Evolutionary conservation across 2,797 vertebrate species (phyloP).

Genomic region (Coregonus suidteri): DNA sequence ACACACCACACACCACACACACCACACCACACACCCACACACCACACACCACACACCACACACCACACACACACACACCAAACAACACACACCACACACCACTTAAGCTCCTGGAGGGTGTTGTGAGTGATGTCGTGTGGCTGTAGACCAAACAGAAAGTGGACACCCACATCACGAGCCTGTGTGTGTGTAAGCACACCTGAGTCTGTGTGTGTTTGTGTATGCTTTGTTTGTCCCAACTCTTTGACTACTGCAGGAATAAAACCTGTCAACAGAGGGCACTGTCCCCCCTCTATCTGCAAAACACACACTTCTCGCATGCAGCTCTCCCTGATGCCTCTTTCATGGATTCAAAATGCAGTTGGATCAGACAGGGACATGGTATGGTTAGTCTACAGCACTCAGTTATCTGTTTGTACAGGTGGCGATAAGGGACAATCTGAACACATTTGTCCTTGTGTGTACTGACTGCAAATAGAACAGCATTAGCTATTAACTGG

Average conservation of each 20-base stretch:
- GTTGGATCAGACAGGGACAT: neutral
- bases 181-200: slow-evolving; percentile 21
- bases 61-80: no score
- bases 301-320: no score
- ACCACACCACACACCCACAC: no score
- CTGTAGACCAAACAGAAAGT: slow-evolving; percentile 6
- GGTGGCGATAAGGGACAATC: neutral
- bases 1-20: no score
- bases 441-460: neutral
- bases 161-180: slow-evolving; percentile 21
- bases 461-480: slow-evolving; percentile 17
- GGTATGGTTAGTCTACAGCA: neutral
- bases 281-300: neutral
- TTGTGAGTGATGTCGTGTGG: no score
- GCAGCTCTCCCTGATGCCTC: no score
- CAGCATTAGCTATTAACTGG: neutral
- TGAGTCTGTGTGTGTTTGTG: neutral
- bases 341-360: neutral
- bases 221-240: neutral
- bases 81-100: neutral
- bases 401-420: slow-evolving; percentile 11
- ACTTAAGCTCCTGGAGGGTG: slow-evolving; percentile 45
- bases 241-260: neutral
- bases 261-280: slow-evolving; percentile 2
- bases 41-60: no score